phyloP scores from a whole-genome alignment of 2,797 vertebrate genomes.

The Bucorvus abyssinicus region DNA sequence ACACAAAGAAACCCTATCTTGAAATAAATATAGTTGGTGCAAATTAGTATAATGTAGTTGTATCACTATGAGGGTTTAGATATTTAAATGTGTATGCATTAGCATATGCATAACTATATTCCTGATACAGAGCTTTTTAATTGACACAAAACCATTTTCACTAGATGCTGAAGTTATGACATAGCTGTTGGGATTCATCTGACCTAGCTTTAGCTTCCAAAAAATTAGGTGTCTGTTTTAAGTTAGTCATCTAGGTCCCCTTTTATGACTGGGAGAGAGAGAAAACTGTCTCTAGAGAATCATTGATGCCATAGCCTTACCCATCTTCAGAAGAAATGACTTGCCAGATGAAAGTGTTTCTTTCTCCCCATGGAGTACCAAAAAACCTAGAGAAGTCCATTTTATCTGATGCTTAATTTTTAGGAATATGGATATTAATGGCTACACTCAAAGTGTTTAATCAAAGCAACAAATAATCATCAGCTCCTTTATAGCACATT shows the following conservation, averaged over 20 bases:
- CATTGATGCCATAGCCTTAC: background rate
- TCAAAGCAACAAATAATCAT: background rate
- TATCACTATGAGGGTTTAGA: background rate
- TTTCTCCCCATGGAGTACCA: background rate
- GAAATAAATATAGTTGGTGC: background rate
- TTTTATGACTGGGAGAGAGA: background rate
- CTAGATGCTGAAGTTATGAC: background rate
- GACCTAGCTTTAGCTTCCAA: background rate
- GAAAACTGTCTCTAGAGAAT: background rate
- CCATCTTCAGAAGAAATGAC: background rate
- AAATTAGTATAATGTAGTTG: background rate
- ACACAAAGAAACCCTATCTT: background rate
- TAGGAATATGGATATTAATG: background rate
- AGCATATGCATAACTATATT: background rate
- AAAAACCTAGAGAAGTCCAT: background rate
- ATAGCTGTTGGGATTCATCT: background rate
- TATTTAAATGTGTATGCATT: background rate
- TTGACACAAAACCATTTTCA: background rate
- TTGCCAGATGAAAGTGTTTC: background rate
- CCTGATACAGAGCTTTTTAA: background rate
- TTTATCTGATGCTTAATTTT: background rate
- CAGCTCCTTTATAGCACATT: background rate
- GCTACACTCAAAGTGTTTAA: background rate
- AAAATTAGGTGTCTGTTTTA: background rate
- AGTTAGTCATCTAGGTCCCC: background rate